Percentiles rank a stretch among this genome's conserved stretches.
phyloP scores from a whole-genome alignment of 2,113 vertebrate genomes.

The Paedocypris sp. region DNA sequence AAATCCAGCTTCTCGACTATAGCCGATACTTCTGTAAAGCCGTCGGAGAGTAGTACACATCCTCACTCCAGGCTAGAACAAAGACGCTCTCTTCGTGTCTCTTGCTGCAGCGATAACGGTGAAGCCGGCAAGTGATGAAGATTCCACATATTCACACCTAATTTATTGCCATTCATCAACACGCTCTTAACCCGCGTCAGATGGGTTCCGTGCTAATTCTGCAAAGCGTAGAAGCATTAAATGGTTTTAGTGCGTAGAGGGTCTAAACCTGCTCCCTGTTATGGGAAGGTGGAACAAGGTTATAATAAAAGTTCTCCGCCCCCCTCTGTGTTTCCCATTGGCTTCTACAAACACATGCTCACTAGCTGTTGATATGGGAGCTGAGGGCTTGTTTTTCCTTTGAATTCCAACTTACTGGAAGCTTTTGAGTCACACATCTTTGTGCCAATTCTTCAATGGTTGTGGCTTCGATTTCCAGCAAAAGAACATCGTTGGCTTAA shows the following conservation, averaged over 20 bases:
- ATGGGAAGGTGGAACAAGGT: not conserved
- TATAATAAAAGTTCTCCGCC: not conserved
- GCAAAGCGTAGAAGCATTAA: slow-evolving; percentile 5
- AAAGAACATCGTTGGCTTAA: no score
- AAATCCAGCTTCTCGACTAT: slow-evolving; percentile 17
- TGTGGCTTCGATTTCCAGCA: no score
- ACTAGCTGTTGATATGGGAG: not conserved
- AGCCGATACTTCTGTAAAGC: not conserved
- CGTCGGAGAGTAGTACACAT: slow-evolving; percentile 17
- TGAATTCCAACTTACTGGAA: no score
- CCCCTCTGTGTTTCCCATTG: not conserved
- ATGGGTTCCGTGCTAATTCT: not conserved
- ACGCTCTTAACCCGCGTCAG: not conserved
- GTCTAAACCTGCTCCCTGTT: not conserved
- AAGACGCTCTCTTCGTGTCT: not conserved
- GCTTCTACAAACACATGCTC: not conserved
- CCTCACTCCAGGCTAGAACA: not conserved
- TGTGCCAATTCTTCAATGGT: no score
- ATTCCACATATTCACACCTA: not conserved
- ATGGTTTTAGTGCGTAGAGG: not conserved
- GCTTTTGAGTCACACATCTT: no score
- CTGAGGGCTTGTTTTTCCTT: no score
- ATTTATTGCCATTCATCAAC: slow-evolving; percentile 15
- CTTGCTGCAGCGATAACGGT: slow-evolving; percentile 1
- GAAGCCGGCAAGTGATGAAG: slow-evolving; percentile 9